A percentile compares a stretch with the other conserved stretches of the same genome.
These are phyloP conservation scores for Pica pica DNA, from an alignment of 2,113 vertebrate species.

Conservation along the genomic window DNA sequence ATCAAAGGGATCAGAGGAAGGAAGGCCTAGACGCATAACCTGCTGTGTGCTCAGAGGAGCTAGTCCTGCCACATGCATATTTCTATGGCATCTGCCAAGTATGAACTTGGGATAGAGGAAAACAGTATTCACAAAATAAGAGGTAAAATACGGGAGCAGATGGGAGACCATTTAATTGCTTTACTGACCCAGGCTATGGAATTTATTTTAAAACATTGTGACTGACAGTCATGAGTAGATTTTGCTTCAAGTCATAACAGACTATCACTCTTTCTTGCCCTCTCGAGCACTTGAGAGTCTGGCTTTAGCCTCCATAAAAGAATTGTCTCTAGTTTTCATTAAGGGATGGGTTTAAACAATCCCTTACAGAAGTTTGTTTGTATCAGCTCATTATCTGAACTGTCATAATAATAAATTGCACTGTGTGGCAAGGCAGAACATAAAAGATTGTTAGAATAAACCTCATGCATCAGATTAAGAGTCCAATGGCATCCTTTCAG, in stretches of 20 bases:
- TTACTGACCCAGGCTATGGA: background rate
- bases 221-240: background rate
- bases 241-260: background rate
- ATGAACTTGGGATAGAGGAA: background rate
- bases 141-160: background rate
- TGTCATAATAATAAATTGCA: background rate
- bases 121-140: background rate
- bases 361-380: background rate
- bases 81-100: background rate
- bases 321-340: background rate
- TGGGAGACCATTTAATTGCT: background rate
- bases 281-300: background rate
- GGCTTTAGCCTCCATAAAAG: background rate
- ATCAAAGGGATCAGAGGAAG: background rate
- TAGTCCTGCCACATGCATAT: background rate
- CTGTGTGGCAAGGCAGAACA: background rate
- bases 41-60: background rate
- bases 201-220: background rate
- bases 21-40: background rate
- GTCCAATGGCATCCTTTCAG: background rate
- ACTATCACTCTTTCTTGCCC: background rate
- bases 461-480: background rate
- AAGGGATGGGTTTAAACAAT: background rate
- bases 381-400: background rate
- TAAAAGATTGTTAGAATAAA: background rate